Percentiles rank a stretch among this genome's conserved stretches.
Conservation (phyloP, 2,888 invertebrate species). For the Drosophila mettleri region DNA sequence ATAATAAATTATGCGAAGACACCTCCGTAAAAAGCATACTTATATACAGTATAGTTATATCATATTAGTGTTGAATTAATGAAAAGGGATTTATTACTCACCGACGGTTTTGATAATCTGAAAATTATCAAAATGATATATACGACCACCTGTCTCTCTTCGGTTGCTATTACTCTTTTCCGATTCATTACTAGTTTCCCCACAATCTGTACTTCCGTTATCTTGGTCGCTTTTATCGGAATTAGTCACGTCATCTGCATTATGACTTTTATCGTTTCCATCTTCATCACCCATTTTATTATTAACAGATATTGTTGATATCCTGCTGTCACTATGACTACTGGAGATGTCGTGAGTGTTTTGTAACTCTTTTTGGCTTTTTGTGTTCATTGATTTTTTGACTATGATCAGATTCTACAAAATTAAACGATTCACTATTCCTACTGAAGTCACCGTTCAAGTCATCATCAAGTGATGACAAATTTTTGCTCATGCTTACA, state of each 20-base stretch:
- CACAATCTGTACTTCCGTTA: constrained; percentile 81
- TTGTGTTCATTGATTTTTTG: constrained; percentile 80
- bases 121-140: constrained; percentile 91
- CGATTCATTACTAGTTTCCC: constrained; percentile 79
- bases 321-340: constrained; percentile 48
- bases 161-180: constrained; percentile 85
- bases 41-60: too few species aligned
- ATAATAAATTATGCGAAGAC: too few species aligned
- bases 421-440: constrained; percentile 84
- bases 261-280: constrained; percentile 60
- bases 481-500: constrained; percentile 37
- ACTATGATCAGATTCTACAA: constrained; percentile 84
- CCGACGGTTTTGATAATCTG: constrained; percentile 95
- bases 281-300: constrained; percentile 52
- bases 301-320: constrained; percentile 51
- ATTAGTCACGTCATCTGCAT: constrained; percentile 72
- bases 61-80: too few species aligned
- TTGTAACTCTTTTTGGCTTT: constrained; percentile 27
- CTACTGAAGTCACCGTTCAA: constrained; percentile 57
- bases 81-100: too few species aligned
- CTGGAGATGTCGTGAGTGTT: constrained; percentile 27
- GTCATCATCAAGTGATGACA: constrained; percentile 27
- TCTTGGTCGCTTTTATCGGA: constrained; percentile 77
- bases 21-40: too few species aligned
- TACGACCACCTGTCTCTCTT: constrained; percentile 85